Base-by-base conservation (phyloP, 2,888 invertebrate species). In the Alentia gelatinosa region DNA sequence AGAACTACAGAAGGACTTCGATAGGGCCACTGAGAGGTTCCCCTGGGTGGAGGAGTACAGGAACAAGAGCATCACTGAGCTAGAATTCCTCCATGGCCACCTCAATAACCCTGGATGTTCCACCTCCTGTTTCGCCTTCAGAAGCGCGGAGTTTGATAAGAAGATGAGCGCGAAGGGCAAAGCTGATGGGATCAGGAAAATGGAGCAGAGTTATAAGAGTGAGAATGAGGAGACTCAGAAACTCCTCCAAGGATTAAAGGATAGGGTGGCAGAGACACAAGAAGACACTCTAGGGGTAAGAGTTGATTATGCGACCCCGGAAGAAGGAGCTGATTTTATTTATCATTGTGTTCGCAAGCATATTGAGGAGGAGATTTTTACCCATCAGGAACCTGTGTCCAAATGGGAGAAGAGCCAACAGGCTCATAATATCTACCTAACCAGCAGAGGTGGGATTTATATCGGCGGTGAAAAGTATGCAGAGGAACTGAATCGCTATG, bases 61-160 rank as follows among this genome's bases (percentile, higher is more conserved):
- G 79, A 94, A 95, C 91, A 94, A 93, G 63, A 95, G 95, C 93
- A 95, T 95, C 5, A 95, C 95, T 35, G 95, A 95, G 90, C 90
- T 95, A 68, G 95, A 95, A 91, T 95, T 94, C 92, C 92, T 95
- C 4, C 95, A 95, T 91, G 95, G 95, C 3, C 95, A 95, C 91
- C 93, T 95, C 12, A 95, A 95, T 89, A 91, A 94, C 47, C 95
- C 95, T n/a, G 95, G 95, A 3, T 56, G 92, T 23, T 50, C 95
- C 0, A 95, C 95, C 35, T 94, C 95, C 15, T 91, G 93, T 26
- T 91, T 95, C 1, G 94, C 94, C 92, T 95, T 95, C 92, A 93
- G 95, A 86, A 93, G 95, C 91, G 95, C 95, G 93, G 95, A 94
- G 7, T 33, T 30, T 83, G 68, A 89, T 40, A 42, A 26, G 12